Base-by-base conservation (phyloP, 2,888 invertebrate species). In the Agriopis marginaria region DNA sequence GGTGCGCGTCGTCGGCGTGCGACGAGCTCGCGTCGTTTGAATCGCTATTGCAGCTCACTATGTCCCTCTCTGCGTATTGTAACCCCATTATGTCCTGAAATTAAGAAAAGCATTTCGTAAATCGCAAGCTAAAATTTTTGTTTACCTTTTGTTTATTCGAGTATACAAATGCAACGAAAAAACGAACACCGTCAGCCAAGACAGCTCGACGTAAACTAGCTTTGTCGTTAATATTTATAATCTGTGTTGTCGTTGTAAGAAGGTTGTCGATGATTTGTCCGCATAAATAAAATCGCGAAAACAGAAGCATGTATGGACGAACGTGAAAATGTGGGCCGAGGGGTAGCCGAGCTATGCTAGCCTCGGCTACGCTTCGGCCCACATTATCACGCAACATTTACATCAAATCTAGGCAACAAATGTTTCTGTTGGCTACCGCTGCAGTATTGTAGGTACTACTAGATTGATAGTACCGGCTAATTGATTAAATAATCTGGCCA, bases 71-170 rank as follows among this genome's bases (percentile, higher is more conserved):
- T 58, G 87, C 84, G 77, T 88, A 85, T 73, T 89, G 91, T 64
- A 89, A 78, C 62, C 89, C 92, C 89, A 91, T 90, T 9, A 68
- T 68, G 58, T 94, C 94, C 94, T 94, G 91, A 70, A 94, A 93
- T 80, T 68, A 77, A 70, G 75, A 66, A 81, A 77, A 79, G 67
- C 23, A 23, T 59, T 0, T 5, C 14, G 39, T 60, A 2, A 60
- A 40, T n/a, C 11, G 10, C 12, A 54, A 39, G 0, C 8, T 39
- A 12, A 39, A 39, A 23, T n/a, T n/a, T n/a, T n/a, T n/a, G n/a
- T n/a, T n/a, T 32, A 39, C 12, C 0, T n/a, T 54, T 39, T n/a
- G 39, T 11, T n/a, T 39, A 39, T 4, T n/a, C n/a, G 7, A 12
- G n/a, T 6, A 7, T 7, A n/a, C 6, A 45, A 45, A 45, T 45